These are phyloP conservation scores for Centruroides vittatus DNA, from an alignment of 1,140 invertebrate species.

Conservation along the genomic window DNA sequence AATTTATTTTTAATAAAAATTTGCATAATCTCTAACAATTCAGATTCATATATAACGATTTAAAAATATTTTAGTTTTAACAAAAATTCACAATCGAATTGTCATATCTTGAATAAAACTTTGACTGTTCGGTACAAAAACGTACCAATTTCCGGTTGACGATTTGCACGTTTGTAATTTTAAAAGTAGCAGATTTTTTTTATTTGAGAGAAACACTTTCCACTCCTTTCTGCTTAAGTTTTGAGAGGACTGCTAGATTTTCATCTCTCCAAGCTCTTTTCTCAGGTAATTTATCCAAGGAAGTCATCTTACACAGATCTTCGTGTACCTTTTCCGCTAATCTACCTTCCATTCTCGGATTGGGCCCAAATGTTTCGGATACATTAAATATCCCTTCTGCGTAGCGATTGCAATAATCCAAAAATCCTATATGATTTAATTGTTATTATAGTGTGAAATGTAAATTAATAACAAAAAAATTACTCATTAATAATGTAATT, in stretches of 20 bases:
- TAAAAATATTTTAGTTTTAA: too few relatives aligned
- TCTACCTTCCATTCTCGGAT: constrained; percentile 44
- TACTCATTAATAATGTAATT: constrained; percentile 15
- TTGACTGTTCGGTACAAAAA: too few relatives aligned
- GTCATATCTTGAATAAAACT: too few relatives aligned
- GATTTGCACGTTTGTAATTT: too few relatives aligned
- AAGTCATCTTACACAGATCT: constrained; percentile 54
- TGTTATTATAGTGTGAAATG: not conserved
- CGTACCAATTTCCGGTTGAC: too few relatives aligned
- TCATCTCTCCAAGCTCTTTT: constrained; percentile 67
- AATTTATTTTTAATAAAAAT: too few relatives aligned
- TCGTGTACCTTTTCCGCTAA: constrained; percentile 29
- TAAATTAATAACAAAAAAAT: too few relatives aligned
- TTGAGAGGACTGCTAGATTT: constrained; percentile 61
- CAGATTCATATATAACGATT: too few relatives aligned
- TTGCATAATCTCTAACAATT: too few relatives aligned
- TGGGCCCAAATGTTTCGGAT: constrained; percentile 54
- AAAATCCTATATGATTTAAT: constrained; percentile 38
- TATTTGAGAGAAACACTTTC: not conserved
- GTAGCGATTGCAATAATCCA: constrained; percentile 57
- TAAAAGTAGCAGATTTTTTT: too few relatives aligned
- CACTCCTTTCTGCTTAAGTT: constrained; percentile 45
- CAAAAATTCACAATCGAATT: too few relatives aligned
- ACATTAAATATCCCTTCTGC: constrained; percentile 40
- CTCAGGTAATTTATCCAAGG: constrained; percentile 55